A percentile compares a stretch with the other conserved stretches of the same genome.
Conservation (phyloP, 2,888 invertebrate species). For the Tubiluchus corallicola region DNA sequence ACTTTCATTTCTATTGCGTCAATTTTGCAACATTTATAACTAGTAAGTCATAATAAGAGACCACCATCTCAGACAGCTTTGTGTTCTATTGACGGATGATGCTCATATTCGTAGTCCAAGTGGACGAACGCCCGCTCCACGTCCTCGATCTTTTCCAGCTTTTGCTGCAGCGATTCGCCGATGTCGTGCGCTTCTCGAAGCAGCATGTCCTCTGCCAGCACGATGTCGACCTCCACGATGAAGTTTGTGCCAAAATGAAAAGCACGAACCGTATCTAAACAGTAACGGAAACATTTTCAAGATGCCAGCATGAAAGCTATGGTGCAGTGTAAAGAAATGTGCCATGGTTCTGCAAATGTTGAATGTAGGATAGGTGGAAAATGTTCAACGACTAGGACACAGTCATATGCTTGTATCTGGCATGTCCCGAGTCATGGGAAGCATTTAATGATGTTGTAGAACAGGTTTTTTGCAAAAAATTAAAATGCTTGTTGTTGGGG, state of each 20-base stretch:
- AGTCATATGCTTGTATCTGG: too few species aligned
- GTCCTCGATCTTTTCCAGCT: conserved; percentile 30
- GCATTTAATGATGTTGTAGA: too few species aligned
- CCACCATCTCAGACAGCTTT: conserved; percentile 25
- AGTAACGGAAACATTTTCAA: too few species aligned
- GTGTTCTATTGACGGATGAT: conserved; percentile 30
- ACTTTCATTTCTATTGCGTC: too few species aligned
- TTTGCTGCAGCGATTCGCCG: conserved; percentile 32
- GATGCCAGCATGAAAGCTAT: too few species aligned
- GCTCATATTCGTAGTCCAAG: conserved; percentile 32
- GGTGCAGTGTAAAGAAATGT: too few species aligned
- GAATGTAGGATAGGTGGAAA: too few species aligned
- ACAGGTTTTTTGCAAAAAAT: too few species aligned
- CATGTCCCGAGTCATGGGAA: too few species aligned
- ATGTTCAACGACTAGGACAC: too few species aligned
- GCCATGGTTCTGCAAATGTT: conserved; percentile 22
- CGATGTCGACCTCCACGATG: conserved; percentile 31
- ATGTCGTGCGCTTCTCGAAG: conserved; percentile 32
- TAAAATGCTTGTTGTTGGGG: too few species aligned
- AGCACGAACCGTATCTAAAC: conserved; percentile 34
- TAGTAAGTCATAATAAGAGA: background rate
- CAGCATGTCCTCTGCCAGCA: conserved; percentile 30
- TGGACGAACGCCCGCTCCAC: conserved; percentile 36
- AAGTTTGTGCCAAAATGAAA: conserved; percentile 34
- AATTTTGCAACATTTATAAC: too few species aligned